A percentile compares a stretch with the other conserved stretches of the same genome.
These are phyloP conservation scores for Ranitomeya variabilis DNA, from an alignment of 2,113 vertebrate genomes.

Conservation along the genomic window DNA sequence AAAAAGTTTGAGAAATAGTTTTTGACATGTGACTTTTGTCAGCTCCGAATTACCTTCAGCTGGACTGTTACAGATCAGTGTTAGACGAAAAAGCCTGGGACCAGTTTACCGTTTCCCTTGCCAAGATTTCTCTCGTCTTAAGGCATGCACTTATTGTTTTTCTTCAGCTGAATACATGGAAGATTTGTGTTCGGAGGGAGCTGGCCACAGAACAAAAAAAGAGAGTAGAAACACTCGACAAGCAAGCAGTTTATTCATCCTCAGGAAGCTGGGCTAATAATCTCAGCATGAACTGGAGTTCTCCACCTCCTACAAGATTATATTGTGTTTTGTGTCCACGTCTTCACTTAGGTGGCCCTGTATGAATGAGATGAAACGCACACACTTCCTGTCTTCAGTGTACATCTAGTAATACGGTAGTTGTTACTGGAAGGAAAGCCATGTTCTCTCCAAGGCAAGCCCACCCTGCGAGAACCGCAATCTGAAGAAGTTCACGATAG, in stretches of 20 bases:
- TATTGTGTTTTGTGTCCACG: slow-evolving; percentile 62
- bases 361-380: slow-evolving; percentile 64
- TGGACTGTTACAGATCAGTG: slow-evolving; percentile 53
- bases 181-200: slow-evolving; percentile 60
- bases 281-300: slow-evolving; percentile 63
- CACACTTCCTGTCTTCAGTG: slow-evolving; percentile 65
- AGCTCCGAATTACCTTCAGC: slow-evolving; percentile 48
- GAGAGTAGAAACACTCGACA: slow-evolving; percentile 57
- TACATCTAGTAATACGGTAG: slow-evolving; percentile 60
- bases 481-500: slow-evolving; percentile 57
- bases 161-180: slow-evolving; percentile 50
- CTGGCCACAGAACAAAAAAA: slow-evolving; percentile 60
- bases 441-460: slow-evolving; percentile 64
- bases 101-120: slow-evolving; percentile 49
- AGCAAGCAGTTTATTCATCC: slow-evolving; percentile 63
- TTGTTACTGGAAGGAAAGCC: slow-evolving; percentile 68
- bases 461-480: slow-evolving; percentile 63
- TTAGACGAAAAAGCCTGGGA: slow-evolving; percentile 56
- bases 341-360: slow-evolving; percentile 67
- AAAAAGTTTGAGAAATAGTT: slow-evolving; percentile 39
- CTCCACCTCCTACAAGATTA: slow-evolving; percentile 61
- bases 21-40: slow-evolving; percentile 58
- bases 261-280: slow-evolving; percentile 66
- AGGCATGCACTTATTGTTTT: slow-evolving; percentile 61
- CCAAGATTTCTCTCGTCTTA: slow-evolving; percentile 56